These are phyloP conservation scores for Oscheius sp. DNA, from an alignment of 1,140 invertebrate species.

Conservation along the genomic window DNA sequence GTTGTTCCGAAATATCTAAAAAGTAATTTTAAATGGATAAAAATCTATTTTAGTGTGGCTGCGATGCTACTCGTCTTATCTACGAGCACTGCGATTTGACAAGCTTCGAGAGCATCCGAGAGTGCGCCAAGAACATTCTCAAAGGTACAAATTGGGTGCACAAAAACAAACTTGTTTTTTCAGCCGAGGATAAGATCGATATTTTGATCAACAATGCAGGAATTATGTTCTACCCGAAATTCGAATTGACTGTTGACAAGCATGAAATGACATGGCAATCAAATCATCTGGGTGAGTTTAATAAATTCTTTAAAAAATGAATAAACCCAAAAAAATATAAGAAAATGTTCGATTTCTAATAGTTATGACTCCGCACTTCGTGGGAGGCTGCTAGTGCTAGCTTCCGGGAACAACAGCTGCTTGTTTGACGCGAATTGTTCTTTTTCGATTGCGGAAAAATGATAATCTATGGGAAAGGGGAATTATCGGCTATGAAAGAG, in stretches of 20 bases:
- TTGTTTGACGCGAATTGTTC: too few relatives aligned
- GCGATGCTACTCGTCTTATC: constrained; percentile 33
- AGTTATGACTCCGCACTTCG: too few relatives aligned
- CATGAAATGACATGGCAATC: constrained; percentile 43
- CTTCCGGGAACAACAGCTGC: too few relatives aligned
- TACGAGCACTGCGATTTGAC: constrained; percentile 25
- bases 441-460: too few relatives aligned
- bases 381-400: too few relatives aligned
- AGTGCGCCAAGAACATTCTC: constrained; percentile 6
- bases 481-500: too few relatives aligned
- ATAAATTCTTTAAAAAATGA: too few relatives aligned
- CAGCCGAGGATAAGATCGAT: constrained; percentile 28
- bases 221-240: constrained; percentile 44
- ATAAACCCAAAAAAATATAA: too few relatives aligned
- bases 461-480: too few relatives aligned
- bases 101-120: constrained; percentile 25
- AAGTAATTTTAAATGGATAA: background rate
- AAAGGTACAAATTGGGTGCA: background rate
- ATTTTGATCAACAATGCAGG: constrained; percentile 44
- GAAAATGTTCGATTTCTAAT: too few relatives aligned
- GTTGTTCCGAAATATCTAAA: background rate
- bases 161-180: background rate
- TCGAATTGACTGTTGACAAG: constrained; percentile 39
- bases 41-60: constrained; percentile 15
- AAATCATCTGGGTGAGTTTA: constrained; percentile 38